Percentiles rank a stretch among this genome's conserved stretches.
These are phyloP conservation scores for Rhincodon typus DNA, from an alignment of 2,797 vertebrate genomes.

Conservation along the genomic window DNA sequence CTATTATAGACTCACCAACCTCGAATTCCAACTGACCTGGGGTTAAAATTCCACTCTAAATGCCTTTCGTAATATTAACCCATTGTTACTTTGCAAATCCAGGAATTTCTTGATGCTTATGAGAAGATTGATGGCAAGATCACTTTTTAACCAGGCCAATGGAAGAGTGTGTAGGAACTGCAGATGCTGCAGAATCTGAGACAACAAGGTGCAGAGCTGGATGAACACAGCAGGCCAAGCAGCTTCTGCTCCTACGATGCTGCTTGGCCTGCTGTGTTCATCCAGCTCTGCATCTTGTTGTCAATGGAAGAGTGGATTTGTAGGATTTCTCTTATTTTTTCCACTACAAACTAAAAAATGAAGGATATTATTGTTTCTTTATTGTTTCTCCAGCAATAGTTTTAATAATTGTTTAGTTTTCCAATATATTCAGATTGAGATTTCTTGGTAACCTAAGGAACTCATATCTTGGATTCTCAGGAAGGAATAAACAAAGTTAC, in stretches of 20 bases:
- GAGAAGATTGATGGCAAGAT: background rate
- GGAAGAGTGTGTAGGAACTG: no score
- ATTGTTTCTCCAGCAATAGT: background rate
- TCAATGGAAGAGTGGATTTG: background rate
- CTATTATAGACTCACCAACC: no score
- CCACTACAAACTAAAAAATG: background rate
- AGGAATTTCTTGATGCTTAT: background rate
- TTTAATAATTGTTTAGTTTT: background rate
- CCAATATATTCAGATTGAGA: background rate
- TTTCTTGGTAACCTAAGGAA: background rate
- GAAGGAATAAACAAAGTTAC: background rate
- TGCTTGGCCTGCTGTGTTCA: no score
- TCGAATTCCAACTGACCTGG: no score
- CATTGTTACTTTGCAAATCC: background rate
- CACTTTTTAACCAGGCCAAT: background rate
- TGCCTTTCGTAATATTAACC: background rate
- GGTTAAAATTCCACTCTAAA: background rate
- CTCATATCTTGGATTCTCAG: background rate
- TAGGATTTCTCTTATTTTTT: background rate
- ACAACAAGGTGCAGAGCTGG: no score
- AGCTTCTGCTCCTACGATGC: no score
- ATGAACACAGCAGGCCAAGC: no score
- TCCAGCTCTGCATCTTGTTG: no score
- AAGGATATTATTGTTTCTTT: background rate
- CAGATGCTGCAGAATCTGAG: no score